A percentile compares a stretch with the other conserved stretches of the same genome.
Conservation (phyloP, 2,113 vertebrate genomes). For the Calyptomena viridis region DNA sequence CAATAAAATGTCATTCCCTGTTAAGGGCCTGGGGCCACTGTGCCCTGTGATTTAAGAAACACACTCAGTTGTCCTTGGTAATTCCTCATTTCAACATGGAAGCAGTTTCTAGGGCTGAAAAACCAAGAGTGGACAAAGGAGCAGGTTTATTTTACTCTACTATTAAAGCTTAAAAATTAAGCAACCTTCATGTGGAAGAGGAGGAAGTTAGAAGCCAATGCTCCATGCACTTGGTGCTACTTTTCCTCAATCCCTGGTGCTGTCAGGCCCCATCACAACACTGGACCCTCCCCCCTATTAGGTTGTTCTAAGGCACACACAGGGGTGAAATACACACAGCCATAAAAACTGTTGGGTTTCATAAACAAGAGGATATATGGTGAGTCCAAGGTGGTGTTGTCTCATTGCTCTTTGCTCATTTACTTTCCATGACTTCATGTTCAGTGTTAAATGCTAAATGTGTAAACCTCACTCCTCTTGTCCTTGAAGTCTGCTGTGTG, state of each 20-base stretch:
- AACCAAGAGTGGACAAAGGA: not conserved
- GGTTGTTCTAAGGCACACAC: not conserved
- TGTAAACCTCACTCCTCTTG: not conserved
- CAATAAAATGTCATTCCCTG: not conserved
- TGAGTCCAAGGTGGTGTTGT: not conserved
- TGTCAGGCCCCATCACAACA: not conserved
- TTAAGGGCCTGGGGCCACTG: not conserved
- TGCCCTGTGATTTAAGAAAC: not conserved
- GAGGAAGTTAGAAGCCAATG: not conserved
- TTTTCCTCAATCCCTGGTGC: not conserved
- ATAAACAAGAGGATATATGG: not conserved
- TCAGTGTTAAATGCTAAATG: accelerated
- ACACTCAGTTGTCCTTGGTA: not conserved
- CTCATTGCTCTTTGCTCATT: not conserved
- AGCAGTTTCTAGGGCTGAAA: not conserved
- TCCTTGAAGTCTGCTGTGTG: not conserved
- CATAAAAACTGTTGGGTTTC: not conserved
- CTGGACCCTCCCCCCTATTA: not conserved
- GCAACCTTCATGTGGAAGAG: not conserved
- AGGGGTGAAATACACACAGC: not conserved
- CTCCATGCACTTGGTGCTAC: not conserved
- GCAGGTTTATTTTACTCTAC: not conserved
- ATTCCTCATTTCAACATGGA: not conserved
- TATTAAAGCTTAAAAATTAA: not conserved
- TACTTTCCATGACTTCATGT: not conserved